These are phyloP conservation scores for Marmota monax DNA, from an alignment of 2,113 vertebrate species.

Conservation along the genomic window DNA sequence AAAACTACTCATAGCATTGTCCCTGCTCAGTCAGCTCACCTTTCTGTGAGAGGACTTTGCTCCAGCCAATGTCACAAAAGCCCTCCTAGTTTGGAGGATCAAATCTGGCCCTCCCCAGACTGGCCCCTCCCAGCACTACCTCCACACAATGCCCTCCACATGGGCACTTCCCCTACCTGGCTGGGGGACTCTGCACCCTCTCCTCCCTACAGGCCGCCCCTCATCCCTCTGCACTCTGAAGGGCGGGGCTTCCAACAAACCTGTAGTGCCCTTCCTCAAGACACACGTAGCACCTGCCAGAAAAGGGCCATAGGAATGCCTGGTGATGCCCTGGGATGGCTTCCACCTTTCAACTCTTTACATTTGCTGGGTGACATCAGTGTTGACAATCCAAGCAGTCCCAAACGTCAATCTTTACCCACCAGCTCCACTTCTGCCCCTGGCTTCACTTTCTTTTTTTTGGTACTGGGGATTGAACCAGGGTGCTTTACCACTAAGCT, in stretches of 20 bases:
- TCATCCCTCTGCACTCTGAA: neutral
- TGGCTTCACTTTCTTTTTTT: neutral
- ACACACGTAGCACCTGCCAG: neutral
- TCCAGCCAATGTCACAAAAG: neutral
- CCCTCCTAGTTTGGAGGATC: neutral
- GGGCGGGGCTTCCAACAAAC: neutral
- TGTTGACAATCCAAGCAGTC: neutral
- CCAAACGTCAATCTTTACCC: too few species aligned
- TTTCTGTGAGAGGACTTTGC: neutral
- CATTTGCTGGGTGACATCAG: neutral
- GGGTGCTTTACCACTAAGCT: too few species aligned
- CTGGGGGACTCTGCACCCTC: too few species aligned
- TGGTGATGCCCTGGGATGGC: neutral
- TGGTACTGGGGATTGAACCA: too few species aligned
- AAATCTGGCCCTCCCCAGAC: neutral
- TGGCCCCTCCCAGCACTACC: neutral
- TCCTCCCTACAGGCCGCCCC: neutral
- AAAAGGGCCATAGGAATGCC: accelerated
- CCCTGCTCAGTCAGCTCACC: neutral
- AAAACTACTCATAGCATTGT: neutral
- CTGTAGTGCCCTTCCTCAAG: neutral
- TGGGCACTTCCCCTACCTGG: accelerated
- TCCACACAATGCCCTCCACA: too few species aligned
- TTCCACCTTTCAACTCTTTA: neutral
- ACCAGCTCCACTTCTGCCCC: neutral